phyloP scores from a whole-genome alignment of 1,140 invertebrate genomes.

The Ganaspis sp. region DNA sequence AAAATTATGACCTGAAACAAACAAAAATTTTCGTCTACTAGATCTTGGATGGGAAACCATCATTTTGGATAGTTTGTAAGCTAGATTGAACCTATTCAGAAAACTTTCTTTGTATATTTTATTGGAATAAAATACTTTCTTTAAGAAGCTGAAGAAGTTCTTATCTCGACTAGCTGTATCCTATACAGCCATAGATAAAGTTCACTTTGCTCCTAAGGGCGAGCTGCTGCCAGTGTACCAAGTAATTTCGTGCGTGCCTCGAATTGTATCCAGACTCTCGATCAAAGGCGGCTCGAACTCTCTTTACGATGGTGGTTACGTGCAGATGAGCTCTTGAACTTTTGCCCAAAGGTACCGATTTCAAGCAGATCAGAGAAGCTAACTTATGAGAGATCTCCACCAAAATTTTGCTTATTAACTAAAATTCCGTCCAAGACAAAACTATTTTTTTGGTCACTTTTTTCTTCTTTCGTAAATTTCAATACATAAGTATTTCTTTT shows the following conservation, averaged over 20 bases:
- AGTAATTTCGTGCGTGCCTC: conserved; percentile 31
- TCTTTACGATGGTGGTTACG: conserved; percentile 19
- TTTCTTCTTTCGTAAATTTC: too few relatives aligned
- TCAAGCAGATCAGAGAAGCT: conserved; percentile 7
- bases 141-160: not conserved
- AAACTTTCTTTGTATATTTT: conserved; percentile 25
- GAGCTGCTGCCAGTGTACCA: conserved; percentile 18
- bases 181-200: conserved; percentile 10
- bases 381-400: conserved; percentile 2
- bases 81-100: not conserved
- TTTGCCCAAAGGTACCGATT: conserved; percentile 28
- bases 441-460: not conserved
- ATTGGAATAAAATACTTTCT: conserved; percentile 15
- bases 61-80: not conserved
- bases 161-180: conserved; percentile 22
- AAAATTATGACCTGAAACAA: too few relatives aligned
- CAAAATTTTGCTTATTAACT: not conserved
- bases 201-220: conserved; percentile 24
- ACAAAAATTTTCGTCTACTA: not conserved
- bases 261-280: conserved; percentile 17
- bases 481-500: too few relatives aligned
- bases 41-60: not conserved
- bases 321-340: conserved; percentile 30
- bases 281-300: conserved; percentile 28
- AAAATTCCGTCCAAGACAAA: not conserved